These are phyloP conservation scores for Globia sparganii DNA, from an alignment of 2,888 invertebrate genomes.

Conservation along the genomic window DNA sequence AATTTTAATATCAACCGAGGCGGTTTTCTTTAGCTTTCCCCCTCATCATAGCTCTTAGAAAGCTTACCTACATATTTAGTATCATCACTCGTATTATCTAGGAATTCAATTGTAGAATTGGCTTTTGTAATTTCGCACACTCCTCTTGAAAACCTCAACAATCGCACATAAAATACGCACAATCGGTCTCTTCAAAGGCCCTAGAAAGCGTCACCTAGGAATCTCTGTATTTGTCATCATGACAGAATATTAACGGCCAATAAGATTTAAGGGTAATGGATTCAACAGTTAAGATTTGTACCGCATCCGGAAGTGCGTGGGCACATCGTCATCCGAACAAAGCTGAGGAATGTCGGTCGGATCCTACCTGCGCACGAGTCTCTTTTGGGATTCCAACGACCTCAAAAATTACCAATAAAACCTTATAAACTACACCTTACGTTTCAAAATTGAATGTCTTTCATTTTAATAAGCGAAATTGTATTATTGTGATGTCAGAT, in stretches of 20 bases:
- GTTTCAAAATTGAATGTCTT: slow-evolving; percentile 37
- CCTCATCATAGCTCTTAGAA: neutral
- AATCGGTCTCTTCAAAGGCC: slow-evolving; percentile 21
- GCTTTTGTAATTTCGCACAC: neutral
- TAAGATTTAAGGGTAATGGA: slow-evolving; percentile 74
- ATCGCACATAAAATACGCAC: slow-evolving; percentile 27
- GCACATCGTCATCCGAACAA: slow-evolving; percentile 81
- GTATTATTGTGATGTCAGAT: slow-evolving; percentile 27
- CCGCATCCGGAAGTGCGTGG: slow-evolving; percentile 86
- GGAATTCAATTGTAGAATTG: neutral
- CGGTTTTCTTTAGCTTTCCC: neutral
- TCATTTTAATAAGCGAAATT: neutral
- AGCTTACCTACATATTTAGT: neutral
- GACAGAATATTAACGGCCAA: slow-evolving; percentile 71
- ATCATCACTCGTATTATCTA: neutral
- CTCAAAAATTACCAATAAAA: slow-evolving; percentile 28
- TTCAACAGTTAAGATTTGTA: slow-evolving; percentile 71
- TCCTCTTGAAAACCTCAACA: neutral
- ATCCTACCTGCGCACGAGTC: slow-evolving; percentile 80
- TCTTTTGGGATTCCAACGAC: slow-evolving; percentile 38
- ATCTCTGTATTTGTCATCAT: slow-evolving; percentile 57
- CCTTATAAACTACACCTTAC: slow-evolving; percentile 33
- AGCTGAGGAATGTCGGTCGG: slow-evolving; percentile 83
- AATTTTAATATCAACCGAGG: neutral
- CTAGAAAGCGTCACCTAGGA: slow-evolving; percentile 14